Conservation (phyloP, 64 coral and sea anemone genomes). For the Stylophora pistillata region DNA sequence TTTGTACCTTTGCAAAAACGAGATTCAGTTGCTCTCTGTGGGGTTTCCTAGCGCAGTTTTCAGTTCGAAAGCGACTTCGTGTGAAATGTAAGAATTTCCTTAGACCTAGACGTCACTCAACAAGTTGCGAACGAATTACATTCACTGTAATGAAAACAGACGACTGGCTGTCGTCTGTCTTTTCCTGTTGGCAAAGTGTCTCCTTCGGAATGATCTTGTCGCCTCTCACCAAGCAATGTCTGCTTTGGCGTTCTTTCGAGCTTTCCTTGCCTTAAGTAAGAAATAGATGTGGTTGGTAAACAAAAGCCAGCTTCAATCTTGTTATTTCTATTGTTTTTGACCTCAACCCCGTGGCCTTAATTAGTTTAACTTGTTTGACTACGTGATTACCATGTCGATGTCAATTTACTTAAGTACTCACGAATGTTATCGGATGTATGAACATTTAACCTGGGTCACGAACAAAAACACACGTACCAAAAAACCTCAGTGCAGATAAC, state of each 20-base stretch:
- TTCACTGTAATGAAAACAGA: too few relatives aligned
- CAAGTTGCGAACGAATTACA: too few relatives aligned
- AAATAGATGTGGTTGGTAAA: neutral
- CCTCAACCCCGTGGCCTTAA: neutral
- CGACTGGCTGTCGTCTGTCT: neutral
- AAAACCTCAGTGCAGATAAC: too few relatives aligned
- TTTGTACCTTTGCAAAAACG: neutral
- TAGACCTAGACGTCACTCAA: too few relatives aligned
- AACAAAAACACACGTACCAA: neutral
- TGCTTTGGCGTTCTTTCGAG: neutral
- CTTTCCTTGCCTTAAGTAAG: neutral
- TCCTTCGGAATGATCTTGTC: neutral
- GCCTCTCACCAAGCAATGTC: neutral
- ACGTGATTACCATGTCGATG: neutral
- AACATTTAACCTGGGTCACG: constrained; percentile 1
- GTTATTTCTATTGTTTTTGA: neutral
- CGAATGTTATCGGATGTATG: neutral
- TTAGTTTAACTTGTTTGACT: neutral
- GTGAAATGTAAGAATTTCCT: too few relatives aligned
- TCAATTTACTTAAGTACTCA: constrained; percentile 4
- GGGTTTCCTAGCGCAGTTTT: neutral
- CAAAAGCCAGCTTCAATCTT: neutral
- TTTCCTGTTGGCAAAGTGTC: neutral
- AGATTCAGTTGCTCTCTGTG: neutral
- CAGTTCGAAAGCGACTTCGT: neutral